A percentile compares a stretch with the other conserved stretches of the same genome.
Evolutionary conservation across 2,797 vertebrate species (phyloP).

Genomic region (Otolemur crassicaudatus): DNA sequence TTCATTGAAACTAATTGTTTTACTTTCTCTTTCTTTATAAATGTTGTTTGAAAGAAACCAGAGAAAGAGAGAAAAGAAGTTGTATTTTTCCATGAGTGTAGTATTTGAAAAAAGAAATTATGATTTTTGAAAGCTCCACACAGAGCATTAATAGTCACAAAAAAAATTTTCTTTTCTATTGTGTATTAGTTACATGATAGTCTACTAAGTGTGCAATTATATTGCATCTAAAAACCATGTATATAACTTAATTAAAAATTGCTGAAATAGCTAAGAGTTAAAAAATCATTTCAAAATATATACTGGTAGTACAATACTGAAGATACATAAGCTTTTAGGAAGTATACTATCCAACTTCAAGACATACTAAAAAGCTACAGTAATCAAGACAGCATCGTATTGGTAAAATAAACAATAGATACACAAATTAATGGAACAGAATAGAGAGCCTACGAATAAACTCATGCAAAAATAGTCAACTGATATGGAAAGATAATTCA

Average conservation of each 20-base stretch:
- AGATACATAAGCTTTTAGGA: not conserved
- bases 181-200: too few relatives aligned
- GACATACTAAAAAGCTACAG: not conserved
- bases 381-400: slow-evolving; percentile 23
- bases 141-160: not conserved
- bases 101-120: not conserved
- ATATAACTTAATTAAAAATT: too few relatives aligned
- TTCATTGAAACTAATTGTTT: not conserved
- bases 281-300: slow-evolving; percentile 22
- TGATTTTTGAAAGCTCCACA: not conserved
- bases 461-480: not conserved
- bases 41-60: not conserved
- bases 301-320: not conserved
- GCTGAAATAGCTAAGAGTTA: too few relatives aligned
- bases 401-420: not conserved
- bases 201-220: too few relatives aligned
- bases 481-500: slow-evolving; percentile 1
- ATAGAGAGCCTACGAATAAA: not conserved
- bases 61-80: not conserved
- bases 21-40: not conserved
- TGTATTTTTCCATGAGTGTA: not conserved
- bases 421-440: not conserved
- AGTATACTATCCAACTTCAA: not conserved
- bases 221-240: too few relatives aligned
- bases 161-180: too few relatives aligned